phyloP scores from a whole-genome alignment of 1,140 invertebrate species.

The Drosophila subobscura region DNA sequence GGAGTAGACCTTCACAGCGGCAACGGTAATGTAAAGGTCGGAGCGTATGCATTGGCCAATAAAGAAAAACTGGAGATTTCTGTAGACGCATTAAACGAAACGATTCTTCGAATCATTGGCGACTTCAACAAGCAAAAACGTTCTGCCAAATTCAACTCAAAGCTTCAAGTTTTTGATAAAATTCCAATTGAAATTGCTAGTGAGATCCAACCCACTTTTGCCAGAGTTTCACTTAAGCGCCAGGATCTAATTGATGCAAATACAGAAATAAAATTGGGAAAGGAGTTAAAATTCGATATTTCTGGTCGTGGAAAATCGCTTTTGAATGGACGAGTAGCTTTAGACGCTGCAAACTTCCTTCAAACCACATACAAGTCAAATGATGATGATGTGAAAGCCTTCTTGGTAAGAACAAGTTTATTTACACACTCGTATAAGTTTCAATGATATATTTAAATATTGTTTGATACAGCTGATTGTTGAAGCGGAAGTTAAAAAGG shows the following conservation, averaged over 20 bases:
- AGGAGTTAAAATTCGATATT: conserved; percentile 86
- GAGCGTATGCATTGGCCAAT: conserved; percentile 28
- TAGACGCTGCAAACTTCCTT: conserved; percentile 88
- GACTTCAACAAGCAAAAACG: conserved; percentile 58
- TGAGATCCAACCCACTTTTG: conserved; percentile 57
- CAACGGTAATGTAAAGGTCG: conserved; percentile 23
- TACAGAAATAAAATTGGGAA: conserved; percentile 86
- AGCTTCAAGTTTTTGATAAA: conserved; percentile 54
- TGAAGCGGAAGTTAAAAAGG: conserved; percentile 65
- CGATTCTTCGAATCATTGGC: conserved; percentile 48
- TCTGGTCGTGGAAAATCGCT: conserved; percentile 86
- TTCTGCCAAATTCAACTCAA: conserved; percentile 52
- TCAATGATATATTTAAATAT: background rate
- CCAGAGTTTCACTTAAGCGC: conserved; percentile 74
- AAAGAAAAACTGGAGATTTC: conserved; percentile 59
- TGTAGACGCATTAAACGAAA: conserved; percentile 71
- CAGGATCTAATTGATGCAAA: conserved; percentile 85
- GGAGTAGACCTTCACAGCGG: conserved; percentile 42
- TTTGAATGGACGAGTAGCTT: conserved; percentile 85
- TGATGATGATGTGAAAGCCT: conserved; percentile 86
- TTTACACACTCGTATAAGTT: background rate
- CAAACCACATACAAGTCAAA: conserved; percentile 87
- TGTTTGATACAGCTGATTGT: conserved; percentile 52
- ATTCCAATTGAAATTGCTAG: conserved; percentile 58
- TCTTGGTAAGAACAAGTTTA: conserved; percentile 84